Evolutionary conservation across 2,113 vertebrate genomes (phyloP), one percentile per base, ranked within the genome.

Genomic region (Pteronura brasiliensis): DNA sequence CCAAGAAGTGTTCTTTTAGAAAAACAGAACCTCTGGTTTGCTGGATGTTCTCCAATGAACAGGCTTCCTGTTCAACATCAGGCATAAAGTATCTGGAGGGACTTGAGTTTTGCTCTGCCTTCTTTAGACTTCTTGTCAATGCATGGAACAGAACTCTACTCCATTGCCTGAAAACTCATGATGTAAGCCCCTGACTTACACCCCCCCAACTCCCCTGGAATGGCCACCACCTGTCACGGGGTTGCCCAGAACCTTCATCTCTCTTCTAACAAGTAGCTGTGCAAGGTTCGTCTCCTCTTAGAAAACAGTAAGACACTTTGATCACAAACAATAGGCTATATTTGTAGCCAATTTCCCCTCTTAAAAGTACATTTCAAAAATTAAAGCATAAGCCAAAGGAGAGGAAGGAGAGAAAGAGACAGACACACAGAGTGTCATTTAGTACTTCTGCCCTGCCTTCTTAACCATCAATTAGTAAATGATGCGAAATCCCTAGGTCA

Each of bases 21-120:
- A 97, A 95, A 55, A 31, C 17, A 71, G 72, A 93, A 87, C 44
- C 83, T 87, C 91, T 82, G 12, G 57, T 36, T 42, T 86, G 59
- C 69, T 82, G 85, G 71, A 90, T 72, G 34, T 87, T 97, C 36
- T 95, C 88, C 67, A 97, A 44, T 65, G 76, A 74, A 49, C 61
- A 81, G 92, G 27, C 27, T 96, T 96, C 92, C 88, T 84, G 63
- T 67, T 88, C 82, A 92, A 69, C 21, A 49, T 92, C 90, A 93
- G 57, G 57, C 47, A 90, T 69, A 42, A 76, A 72, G n/a, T 6
- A 25, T n/a, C 84, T 81, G 42, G 67, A 85, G 88, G 59, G 88
- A 79, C 57, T 23, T 57, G 57, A 74, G 80, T 67, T 77, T 76
- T 47, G 49, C 55, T 88, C 25, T n/a, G 52, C 44, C 88, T 96